Percentiles rank a stretch among this genome's conserved stretches.
Conservation (phyloP, 2,888 invertebrate genomes). For the Metacarcinus magister region DNA sequence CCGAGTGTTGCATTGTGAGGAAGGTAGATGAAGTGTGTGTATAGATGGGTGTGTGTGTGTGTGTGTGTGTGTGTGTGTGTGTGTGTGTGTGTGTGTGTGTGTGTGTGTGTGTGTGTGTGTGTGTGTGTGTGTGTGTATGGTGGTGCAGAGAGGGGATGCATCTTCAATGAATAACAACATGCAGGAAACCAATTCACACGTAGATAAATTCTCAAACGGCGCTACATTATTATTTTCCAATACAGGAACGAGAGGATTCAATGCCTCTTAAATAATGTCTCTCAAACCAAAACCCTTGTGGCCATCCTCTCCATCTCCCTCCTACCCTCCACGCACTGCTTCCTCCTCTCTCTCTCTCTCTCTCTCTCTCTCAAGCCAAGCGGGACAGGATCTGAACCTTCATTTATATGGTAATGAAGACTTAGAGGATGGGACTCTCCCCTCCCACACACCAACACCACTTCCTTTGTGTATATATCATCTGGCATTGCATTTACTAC, state of each 20-base stretch:
- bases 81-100: conserved; percentile 14
- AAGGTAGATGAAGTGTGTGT: neutral
- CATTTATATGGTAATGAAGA: conserved; percentile 45
- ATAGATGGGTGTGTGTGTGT: neutral
- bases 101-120: conserved; percentile 14
- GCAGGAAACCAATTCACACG: neutral
- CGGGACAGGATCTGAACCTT: neutral
- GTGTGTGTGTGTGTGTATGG: neutral
- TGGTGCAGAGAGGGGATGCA: neutral
- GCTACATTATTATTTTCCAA: neutral
- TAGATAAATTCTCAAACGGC: neutral
- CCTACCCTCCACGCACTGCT: neutral
- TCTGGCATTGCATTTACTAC: neutral
- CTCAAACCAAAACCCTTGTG: neutral
- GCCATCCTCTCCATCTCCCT: neutral
- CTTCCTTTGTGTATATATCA: neutral
- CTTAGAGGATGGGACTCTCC: neutral
- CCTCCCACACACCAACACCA: neutral
- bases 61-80: conserved; percentile 6
- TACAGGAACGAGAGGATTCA: neutral
- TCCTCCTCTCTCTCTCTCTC: neutral
- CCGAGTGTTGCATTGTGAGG: neutral
- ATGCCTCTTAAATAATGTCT: neutral
- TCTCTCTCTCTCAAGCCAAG: conserved; percentile 26
- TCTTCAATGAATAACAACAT: neutral